Evolutionary conservation across 2,113 vertebrate species (phyloP).

Genomic region (Craseonycteris thonglongyai): DNA sequence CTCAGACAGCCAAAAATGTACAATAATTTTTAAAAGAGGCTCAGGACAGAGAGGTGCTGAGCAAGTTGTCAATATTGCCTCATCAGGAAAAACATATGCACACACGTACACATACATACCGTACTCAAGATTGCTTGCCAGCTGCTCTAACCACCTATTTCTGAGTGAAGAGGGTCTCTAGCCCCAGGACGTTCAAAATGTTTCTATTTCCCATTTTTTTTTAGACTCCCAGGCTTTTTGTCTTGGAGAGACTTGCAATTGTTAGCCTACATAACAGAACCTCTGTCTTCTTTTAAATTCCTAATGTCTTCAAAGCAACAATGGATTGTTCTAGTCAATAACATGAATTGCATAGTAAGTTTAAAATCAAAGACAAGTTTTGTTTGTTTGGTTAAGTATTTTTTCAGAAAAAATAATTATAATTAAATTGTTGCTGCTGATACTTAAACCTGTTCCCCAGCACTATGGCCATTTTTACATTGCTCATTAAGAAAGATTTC

Average conservation of each 20-base stretch:
- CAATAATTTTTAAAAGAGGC: neutral
- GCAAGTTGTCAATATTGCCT: neutral
- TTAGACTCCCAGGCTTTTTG: neutral
- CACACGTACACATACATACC: too few species aligned
- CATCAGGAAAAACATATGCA: neutral
- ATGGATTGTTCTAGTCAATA: neutral
- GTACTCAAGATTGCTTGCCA: accelerated
- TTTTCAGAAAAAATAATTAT: neutral
- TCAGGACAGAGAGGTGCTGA: neutral
- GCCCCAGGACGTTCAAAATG: neutral
- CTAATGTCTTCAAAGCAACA: neutral
- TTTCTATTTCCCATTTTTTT: neutral
- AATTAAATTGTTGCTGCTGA: neutral
- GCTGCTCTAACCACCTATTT: neutral
- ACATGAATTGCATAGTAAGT: neutral
- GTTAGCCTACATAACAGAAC: neutral
- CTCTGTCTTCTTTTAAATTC: neutral
- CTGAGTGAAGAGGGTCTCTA: neutral
- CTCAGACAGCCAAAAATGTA: neutral
- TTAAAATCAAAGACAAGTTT: neutral
- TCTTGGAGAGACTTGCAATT: neutral
- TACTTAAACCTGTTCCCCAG: neutral
- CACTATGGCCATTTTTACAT: neutral
- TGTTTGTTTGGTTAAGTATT: neutral
- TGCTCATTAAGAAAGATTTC: neutral